Evolutionary conservation across 2,797 vertebrate species (phyloP).

Genomic region (Lophius americanus): DNA sequence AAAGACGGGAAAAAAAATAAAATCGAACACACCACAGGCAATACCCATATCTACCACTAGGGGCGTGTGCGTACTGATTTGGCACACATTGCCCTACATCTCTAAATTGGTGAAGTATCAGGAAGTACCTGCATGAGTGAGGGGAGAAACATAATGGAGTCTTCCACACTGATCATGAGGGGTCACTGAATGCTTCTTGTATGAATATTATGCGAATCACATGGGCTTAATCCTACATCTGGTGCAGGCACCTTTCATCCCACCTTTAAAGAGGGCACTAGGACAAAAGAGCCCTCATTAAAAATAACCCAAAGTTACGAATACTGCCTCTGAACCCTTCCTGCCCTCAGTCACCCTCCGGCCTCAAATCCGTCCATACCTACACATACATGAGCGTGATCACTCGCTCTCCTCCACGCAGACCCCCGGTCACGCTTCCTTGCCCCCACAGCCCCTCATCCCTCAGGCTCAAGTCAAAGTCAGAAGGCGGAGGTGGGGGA

Average conservation of each 20-base stretch:
- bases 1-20: no score
- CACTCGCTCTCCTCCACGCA: slow-evolving; percentile 26
- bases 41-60: no score
- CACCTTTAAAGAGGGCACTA: slow-evolving; percentile 24
- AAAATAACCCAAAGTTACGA: slow-evolving; percentile 30
- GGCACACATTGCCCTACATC: no score
- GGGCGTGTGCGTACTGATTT: no score
- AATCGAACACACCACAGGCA: no score
- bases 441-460: slow-evolving; percentile 30
- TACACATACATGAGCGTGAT: slow-evolving; percentile 6
- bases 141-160: no score
- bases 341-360: slow-evolving; percentile 2
- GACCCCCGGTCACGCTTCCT: slow-evolving; percentile 36
- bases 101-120: no score
- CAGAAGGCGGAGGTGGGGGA: slow-evolving; percentile 6
- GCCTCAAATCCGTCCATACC: slow-evolving; percentile 7
- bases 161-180: no score
- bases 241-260: slow-evolving; percentile 13
- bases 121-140: no score
- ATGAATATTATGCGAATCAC: no score
- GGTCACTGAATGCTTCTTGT: no score
- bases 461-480: slow-evolving; percentile 50
- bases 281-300: slow-evolving; percentile 27
- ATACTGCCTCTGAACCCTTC: slow-evolving; percentile 28
- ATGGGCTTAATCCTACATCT: slow-evolving; percentile 7